Evolutionary conservation across 2,113 vertebrate genomes (phyloP).

Genomic region (Dicrurus megarhynchus): DNA sequence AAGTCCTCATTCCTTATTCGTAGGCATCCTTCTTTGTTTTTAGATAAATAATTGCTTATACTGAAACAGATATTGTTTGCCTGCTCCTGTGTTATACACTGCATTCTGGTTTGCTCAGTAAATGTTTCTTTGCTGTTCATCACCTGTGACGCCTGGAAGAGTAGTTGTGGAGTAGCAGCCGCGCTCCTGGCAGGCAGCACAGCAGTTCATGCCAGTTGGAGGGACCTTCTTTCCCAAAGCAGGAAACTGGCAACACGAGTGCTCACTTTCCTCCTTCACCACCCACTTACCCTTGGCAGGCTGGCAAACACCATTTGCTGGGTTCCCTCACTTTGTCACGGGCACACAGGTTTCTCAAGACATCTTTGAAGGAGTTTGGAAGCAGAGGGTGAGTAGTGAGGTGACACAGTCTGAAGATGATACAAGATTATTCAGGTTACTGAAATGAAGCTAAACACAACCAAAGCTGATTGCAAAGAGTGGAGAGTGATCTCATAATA

Average conservation of each 20-base stretch:
- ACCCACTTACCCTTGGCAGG: conserved; percentile 16
- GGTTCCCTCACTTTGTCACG: not conserved
- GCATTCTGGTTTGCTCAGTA: not conserved
- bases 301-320: conserved; percentile 47
- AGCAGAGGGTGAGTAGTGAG: conserved; percentile 29
- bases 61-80: not conserved
- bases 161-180: conserved; percentile 12
- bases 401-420: not conserved
- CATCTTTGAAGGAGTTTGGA: not conserved
- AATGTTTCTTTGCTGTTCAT: conserved; percentile 2
- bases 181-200: not conserved
- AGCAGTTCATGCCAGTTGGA: conserved; percentile 19
- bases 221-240: conserved; percentile 20
- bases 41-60: not conserved
- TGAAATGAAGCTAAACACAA: conserved; percentile 19
- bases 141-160: not conserved
- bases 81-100: not conserved
- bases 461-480: conserved; percentile 6
- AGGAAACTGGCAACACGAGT: not conserved
- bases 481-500: not conserved
- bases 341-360: not conserved
- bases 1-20: not conserved
- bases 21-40: not conserved
- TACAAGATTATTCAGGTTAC: not conserved
- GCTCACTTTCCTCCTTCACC: not conserved